Evolutionary conservation across 2,113 vertebrate genomes (phyloP), one percentile per base, ranked within the genome.

Genomic region (Zosterops lateralis): DNA sequence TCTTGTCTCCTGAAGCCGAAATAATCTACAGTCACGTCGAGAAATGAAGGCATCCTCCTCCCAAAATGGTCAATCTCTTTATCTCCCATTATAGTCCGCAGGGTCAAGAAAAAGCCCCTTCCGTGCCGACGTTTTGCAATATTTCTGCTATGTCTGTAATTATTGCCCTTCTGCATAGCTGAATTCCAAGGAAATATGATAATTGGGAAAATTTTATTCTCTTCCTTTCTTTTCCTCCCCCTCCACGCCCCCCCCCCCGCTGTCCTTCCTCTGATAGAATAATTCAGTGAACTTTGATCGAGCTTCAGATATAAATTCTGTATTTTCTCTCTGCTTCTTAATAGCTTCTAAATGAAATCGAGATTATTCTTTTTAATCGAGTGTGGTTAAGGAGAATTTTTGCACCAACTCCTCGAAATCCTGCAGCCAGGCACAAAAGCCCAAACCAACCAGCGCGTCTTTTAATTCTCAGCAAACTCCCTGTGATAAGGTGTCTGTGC

Each of bases 1-100:
- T 97, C 97, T 97, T 97, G 97, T 97, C 91, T 96, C 67, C 92
- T 97, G 97, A 97, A 97, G 97, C 97, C 62, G 94, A 97, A 97
- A 97, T 97, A 97, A 97, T 97, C 97, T 95, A 97, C 97, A 96
- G 95, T 96, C 96, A 94, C 56, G 1, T 92, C 87, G 32, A 97
- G 96, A 97, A 97, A 97, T 94, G 95, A 96, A 96, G 97, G 96
- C 96, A 89, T 94, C 96, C 89, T 96, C 79, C 96, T 97, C 91
- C 85, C 82, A 84, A 97, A 96, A 96, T 97, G 96, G 96, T 97
- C 97, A 96, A 87, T 93, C 94, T 96, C 96, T 96, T 97, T 90
- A 97, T 96, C 96, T 92, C 74, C 85, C 85, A 78, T 96, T 96
- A 96, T 83, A 89, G 65, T 85, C 85, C 2, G 0, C 60, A 20